Evolutionary conservation across 2,888 invertebrate species (phyloP).

Genomic region (Lycia hirtaria): DNA sequence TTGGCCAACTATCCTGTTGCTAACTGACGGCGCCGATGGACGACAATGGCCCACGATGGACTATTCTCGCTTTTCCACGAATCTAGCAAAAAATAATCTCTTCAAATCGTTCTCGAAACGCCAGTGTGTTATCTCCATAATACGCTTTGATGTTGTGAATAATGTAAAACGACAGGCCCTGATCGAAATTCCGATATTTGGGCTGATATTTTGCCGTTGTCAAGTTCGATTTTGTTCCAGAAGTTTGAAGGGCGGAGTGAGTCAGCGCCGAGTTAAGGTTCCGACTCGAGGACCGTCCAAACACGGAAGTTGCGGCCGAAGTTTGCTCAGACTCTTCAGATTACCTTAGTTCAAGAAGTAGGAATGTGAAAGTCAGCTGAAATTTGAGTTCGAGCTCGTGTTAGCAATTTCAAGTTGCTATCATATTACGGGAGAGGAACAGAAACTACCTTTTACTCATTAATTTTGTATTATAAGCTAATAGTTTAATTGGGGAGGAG

Average conservation of each 20-base stretch:
- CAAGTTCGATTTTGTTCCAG: constrained; percentile 9
- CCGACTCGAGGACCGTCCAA: constrained; percentile 2
- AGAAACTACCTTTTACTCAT: too few species aligned
- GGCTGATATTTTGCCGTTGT: constrained; percentile 14
- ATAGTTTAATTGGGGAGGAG: too few species aligned
- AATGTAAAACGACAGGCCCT: constrained; percentile 14
- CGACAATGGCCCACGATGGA: too few species aligned
- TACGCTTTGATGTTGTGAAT: constrained; percentile 3
- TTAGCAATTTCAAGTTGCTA: constrained; percentile 2
- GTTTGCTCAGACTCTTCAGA: constrained; percentile 10
- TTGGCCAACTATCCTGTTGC: too few species aligned
- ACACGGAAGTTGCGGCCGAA: neutral
- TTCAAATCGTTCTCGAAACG: neutral
- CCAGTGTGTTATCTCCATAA: neutral
- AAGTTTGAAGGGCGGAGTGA: constrained; percentile 1
- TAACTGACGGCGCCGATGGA: too few species aligned
- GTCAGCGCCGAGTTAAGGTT: constrained; percentile 1
- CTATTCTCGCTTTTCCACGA: too few species aligned
- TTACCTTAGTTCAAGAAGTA: constrained; percentile 13
- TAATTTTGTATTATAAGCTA: too few species aligned
- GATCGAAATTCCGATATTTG: constrained; percentile 16
- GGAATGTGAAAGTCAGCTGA: constrained; percentile 1
- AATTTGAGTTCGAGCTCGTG: neutral
- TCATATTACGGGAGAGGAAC: too few species aligned
- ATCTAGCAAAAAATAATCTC: too few species aligned